Evolutionary conservation across 2,888 invertebrate species (phyloP).

Genomic region (Drosophila hamatofila): DNA sequence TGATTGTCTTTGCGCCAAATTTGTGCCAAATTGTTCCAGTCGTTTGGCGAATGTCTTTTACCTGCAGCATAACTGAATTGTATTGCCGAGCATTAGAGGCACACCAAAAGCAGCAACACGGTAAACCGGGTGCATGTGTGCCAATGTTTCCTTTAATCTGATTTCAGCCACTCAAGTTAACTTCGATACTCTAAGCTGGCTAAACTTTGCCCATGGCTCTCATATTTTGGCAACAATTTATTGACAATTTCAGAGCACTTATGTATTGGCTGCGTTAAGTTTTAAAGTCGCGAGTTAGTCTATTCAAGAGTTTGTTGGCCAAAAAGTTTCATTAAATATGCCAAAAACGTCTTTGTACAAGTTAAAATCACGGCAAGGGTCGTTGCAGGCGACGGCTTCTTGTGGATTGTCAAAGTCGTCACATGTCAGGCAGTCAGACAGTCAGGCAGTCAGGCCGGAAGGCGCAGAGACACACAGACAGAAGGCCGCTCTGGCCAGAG

Average conservation of each 20-base stretch:
- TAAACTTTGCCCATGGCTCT: conserved; percentile 65
- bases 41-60: conserved; percentile 49
- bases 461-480: conserved; percentile 22
- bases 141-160: conserved; percentile 72
- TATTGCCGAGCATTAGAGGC: conserved; percentile 39
- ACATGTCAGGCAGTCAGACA: conserved; percentile 45
- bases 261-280: conserved; percentile 31
- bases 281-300: conserved; percentile 52
- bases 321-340: conserved; percentile 67
- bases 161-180: conserved; percentile 74
- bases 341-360: conserved; percentile 59
- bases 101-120: background rate
- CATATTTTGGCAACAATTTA: conserved; percentile 66
- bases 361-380: conserved; percentile 49
- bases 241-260: conserved; percentile 43
- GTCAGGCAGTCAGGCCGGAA: conserved; percentile 35
- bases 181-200: conserved; percentile 47
- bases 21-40: conserved; percentile 70
- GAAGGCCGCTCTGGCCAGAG: conserved; percentile 16
- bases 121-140: conserved; percentile 46
- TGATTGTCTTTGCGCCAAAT: conserved; percentile 82
- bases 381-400: conserved; percentile 17
- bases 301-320: conserved; percentile 54
- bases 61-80: conserved; percentile 53
- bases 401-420: conserved; percentile 65